Evolutionary conservation across 2,888 invertebrate species (phyloP), one percentile per base, ranked within the genome.

Genomic region (Diarsia mendica): DNA sequence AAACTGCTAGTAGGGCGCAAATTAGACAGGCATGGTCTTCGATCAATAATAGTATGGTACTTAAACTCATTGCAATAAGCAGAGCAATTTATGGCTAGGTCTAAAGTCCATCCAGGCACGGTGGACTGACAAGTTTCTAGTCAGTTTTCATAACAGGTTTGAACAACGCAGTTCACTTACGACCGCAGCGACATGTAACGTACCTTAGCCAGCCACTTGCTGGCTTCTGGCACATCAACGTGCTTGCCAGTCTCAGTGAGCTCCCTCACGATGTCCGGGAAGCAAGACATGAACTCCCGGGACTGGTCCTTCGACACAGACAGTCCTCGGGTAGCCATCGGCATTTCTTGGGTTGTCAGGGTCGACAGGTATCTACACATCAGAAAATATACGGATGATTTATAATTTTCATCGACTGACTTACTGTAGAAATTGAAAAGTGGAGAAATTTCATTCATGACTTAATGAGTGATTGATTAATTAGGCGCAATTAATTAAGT

Each of bases 251-350:
- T 97, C 90, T 98, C 98, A 55, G 98, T 98, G 84, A 99, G 96
- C 93, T 98, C 98, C 88, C 98, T 96, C 79, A 99, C 98, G 89
- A 99, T 96, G 94, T 98, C 98, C 90, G 98, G 98, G 96, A 98
- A 99, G 84, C 98, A 96, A 69, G 98, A 98, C 98, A 98, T 98
- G 95, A 99, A 98, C 93, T 98, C 98, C 89, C 98, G 97, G 92
- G 97, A 97, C 95, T 98, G 98, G 94, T 98, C 98, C 95, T 98
- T 98, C 80, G 97, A 97, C 68, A 97, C 97, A 67, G 97, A 97
- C 88, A 97, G 97, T 90, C 97, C 96, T 83, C 97, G 97, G 83
- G 97, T 96, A 80, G 97, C 97, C 92, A 96, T 93, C 83, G 97
- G 97, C 92, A 97, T 95, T 90, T 97, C 96, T 91, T 97, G 97